Evolutionary conservation across 2,113 vertebrate species (phyloP), one percentile per base, ranked within the genome.

Genomic region (Smithornis capensis): DNA sequence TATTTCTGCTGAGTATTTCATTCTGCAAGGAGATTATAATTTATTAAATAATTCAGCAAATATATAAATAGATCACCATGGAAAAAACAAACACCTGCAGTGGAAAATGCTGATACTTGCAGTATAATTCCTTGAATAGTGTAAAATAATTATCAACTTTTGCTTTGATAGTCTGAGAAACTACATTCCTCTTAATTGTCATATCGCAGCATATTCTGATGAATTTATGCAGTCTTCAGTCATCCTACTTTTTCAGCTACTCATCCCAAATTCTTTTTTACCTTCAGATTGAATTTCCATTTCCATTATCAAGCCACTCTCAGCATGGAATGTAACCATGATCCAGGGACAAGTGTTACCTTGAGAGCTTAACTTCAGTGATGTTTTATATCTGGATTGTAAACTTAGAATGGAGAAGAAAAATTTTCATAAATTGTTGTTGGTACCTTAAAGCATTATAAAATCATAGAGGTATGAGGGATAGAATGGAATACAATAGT

Each of bases 1-100:
- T 63, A 21, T 63, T 63, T 63, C 50, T 50, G 62, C 70, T 89
- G 45, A 91, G 37, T 68, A 85, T 87, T 96, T 84, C 28, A 87
- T 95, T 84, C 74, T 85, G 27, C 38, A 84, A 90, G 37, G 33
- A 85, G 89, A 90, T 77, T 31, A 67, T 8, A 73, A 55, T 65
- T 87, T 35, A 74, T 75, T 1, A 92, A 96, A 86, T 71, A 95
- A 80, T 52, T 95, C 56, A 91, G 44, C 47, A 90, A 92, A 78
- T 64, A 63, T 15, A n/a, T 89, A 75, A 84, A 87, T 53, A 93
- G 24, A 75, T 64, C 23, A 71, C 73, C 12, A 49, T 52, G 65
- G 8, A 81, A 93, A 89, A 90, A 89, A 91, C 52, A 87, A 89
- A 60, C 42, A 45, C 9, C 80, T 88, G 25, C 28, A 15, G 38